Evolutionary conservation across 2,888 invertebrate genomes (phyloP).

Genomic region (Andrena minutula): DNA sequence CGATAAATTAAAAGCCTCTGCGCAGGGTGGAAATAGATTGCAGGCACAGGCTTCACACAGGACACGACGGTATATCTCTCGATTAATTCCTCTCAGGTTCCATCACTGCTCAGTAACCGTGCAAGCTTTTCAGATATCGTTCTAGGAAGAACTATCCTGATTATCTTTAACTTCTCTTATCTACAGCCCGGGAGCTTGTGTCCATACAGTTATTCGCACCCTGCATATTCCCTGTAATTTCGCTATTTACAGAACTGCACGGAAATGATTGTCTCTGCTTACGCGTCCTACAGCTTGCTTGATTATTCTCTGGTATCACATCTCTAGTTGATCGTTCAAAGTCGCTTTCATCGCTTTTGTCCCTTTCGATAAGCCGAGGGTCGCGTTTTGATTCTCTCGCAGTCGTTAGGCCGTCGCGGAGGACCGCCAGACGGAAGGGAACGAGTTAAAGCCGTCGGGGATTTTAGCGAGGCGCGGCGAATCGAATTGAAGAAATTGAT

Average conservation of each 20-base stretch:
- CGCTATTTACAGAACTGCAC: constrained; percentile 54
- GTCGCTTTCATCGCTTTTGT: background rate
- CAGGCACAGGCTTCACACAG: background rate
- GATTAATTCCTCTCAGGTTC: too few species aligned
- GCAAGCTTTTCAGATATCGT: too few species aligned
- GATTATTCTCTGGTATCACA: constrained; percentile 25
- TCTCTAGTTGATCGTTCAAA: constrained; percentile 21
- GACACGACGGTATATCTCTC: background rate
- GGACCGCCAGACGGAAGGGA: too few species aligned
- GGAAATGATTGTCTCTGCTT: constrained; percentile 59
- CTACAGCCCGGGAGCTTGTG: background rate
- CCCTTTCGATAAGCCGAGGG: constrained; percentile 6
- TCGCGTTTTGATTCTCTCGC: too few species aligned
- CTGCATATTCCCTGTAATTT: constrained; percentile 31
- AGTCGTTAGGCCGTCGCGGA: too few species aligned
- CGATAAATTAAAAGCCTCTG: constrained; percentile 44
- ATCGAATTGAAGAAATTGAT: too few species aligned
- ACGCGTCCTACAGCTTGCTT: constrained; percentile 28
- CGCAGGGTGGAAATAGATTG: background rate
- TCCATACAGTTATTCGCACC: background rate
- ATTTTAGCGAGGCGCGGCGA: background rate
- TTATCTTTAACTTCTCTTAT: background rate
- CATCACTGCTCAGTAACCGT: too few species aligned
- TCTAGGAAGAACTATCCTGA: too few species aligned
- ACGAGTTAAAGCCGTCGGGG: too few species aligned